Conservation (phyloP, 2,888 invertebrate genomes). For the Torymus tubicola region DNA sequence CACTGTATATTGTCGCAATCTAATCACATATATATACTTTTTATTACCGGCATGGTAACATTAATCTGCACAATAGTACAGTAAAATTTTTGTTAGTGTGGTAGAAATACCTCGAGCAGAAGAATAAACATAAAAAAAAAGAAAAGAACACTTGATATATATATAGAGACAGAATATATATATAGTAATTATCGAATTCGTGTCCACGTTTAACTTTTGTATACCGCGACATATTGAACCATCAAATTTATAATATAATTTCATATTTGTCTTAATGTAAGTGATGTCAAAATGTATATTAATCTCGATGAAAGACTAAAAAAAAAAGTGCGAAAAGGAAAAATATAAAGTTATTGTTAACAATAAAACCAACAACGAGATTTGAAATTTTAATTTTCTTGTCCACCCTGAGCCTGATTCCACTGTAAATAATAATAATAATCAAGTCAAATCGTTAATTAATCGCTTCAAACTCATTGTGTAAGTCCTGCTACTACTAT, state of each 20-base stretch:
- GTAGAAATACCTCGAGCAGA: constrained; percentile 4
- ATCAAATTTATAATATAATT: too few relatives aligned
- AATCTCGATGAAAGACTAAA: neutral
- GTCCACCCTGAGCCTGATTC: too few relatives aligned
- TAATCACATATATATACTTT: constrained; percentile 37
- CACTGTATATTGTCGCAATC: constrained; percentile 58
- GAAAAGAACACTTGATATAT: too few relatives aligned
- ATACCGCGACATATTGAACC: neutral
- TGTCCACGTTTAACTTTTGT: constrained; percentile 1
- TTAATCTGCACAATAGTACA: constrained; percentile 56
- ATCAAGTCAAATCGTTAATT: too few relatives aligned
- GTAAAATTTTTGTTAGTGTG: constrained; percentile 29
- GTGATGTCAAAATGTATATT: too few relatives aligned
- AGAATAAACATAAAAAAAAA: too few relatives aligned
- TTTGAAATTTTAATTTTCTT: neutral
- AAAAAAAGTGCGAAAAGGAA: neutral
- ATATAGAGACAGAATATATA: constrained; percentile 3
- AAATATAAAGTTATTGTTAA: neutral
- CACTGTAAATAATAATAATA: too few relatives aligned
- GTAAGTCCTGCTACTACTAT: too few relatives aligned
- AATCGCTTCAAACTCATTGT: too few relatives aligned
- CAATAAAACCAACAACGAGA: neutral
- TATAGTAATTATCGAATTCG: neutral
- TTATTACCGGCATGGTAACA: constrained; percentile 53
- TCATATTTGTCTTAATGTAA: too few relatives aligned